phyloP scores from a whole-genome alignment of 2,797 vertebrate genomes.

The Galaxias olidus region DNA sequence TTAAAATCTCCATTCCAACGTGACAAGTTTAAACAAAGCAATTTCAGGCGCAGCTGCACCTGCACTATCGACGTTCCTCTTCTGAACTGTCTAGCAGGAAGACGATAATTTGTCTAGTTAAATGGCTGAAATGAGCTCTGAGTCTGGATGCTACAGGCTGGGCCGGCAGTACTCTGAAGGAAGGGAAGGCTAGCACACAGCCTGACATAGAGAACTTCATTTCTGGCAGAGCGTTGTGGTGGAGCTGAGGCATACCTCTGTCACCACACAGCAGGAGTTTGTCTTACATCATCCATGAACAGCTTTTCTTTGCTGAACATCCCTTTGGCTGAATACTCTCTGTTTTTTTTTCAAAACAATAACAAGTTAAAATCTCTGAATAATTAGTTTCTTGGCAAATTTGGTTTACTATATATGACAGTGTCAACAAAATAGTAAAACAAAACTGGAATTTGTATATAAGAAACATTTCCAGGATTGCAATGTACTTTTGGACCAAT shows the following conservation, averaged over 20 bases:
- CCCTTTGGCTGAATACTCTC: too few species aligned
- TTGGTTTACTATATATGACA: too few species aligned
- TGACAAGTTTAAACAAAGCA: slow-evolving; percentile 81
- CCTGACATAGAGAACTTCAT: slow-evolving; percentile 28
- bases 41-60: slow-evolving; percentile 77
- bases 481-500: too few species aligned
- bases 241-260: neutral
- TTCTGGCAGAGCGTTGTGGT: slow-evolving; percentile 16
- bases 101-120: slow-evolving; percentile 78
- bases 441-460: too few species aligned
- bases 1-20: slow-evolving; percentile 66
- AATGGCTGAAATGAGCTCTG: slow-evolving; percentile 65
- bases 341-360: too few species aligned
- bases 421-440: too few species aligned
- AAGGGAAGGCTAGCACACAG: slow-evolving; percentile 33
- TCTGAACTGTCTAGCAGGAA: slow-evolving; percentile 68
- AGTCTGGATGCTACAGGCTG: slow-evolving; percentile 41
- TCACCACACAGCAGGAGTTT: neutral
- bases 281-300: slow-evolving; percentile 4
- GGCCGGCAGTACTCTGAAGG: slow-evolving; percentile 10
- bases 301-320: too few species aligned
- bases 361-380: too few species aligned
- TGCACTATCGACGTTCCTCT: slow-evolving; percentile 60
- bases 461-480: too few species aligned
- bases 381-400: too few species aligned